Percentiles rank a stretch among this genome's conserved stretches.
Evolutionary conservation across 2,797 vertebrate species (phyloP).

Genomic region (Remorina albescens): DNA sequence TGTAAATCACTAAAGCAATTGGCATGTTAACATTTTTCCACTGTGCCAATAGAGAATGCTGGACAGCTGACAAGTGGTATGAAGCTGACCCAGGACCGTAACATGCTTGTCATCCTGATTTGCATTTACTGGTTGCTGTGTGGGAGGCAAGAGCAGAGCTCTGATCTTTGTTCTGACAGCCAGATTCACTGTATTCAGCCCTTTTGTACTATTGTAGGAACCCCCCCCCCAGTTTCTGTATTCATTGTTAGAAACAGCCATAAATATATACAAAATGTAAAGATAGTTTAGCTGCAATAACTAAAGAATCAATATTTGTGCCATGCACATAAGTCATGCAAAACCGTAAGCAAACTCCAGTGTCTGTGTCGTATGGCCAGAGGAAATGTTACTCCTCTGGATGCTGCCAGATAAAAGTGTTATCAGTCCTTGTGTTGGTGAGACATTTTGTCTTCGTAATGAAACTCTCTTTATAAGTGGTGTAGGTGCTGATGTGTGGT

Average conservation of each 20-base stretch:
- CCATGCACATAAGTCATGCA: conserved; percentile 6
- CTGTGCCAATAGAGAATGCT: conserved; percentile 47
- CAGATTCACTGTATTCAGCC: conserved; percentile 36
- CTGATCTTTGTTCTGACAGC: conserved; percentile 60
- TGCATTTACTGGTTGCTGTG: conserved; percentile 72
- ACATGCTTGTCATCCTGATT: conserved; percentile 73
- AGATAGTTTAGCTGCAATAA: conserved; percentile 11
- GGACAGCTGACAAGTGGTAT: conserved; percentile 58
- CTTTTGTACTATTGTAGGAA: conserved; percentile 12
- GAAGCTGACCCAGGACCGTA: conserved; percentile 66
- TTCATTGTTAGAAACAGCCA: conserved; percentile 12
- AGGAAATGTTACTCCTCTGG: conserved; percentile 40
- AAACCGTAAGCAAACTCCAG: conserved; percentile 24
- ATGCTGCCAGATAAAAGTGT: conserved; percentile 47
- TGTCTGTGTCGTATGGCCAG: conserved; percentile 9
- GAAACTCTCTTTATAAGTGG: conserved; percentile 63
- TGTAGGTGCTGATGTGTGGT: conserved; percentile 62
- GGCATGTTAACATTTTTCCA: not conserved
- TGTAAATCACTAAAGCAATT: not conserved
- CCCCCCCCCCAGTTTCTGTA: not conserved
- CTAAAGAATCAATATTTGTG: conserved; percentile 15
- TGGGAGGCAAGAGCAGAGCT: conserved; percentile 66
- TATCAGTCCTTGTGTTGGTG: conserved; percentile 44
- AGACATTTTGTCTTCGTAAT: conserved; percentile 65
- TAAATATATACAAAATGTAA: not conserved